Conservation (phyloP, 2,113 vertebrate genomes). For the Petrocephalus microphthalmus region DNA sequence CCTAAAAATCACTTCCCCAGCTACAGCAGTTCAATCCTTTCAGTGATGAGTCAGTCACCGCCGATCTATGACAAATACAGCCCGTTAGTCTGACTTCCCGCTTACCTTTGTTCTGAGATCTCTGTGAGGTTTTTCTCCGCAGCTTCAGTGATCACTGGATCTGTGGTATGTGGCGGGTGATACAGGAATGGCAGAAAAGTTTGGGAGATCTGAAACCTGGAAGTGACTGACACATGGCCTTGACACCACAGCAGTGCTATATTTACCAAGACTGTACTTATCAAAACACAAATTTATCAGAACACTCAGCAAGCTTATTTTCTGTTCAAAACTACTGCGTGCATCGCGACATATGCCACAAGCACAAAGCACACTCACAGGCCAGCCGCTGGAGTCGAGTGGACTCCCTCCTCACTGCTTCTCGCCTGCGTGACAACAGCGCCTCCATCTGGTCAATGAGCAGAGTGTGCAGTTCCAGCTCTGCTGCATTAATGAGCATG, state of each 20-base stretch:
- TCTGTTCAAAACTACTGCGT: not conserved
- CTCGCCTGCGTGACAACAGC: conserved; percentile 64
- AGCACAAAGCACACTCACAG: conserved; percentile 52
- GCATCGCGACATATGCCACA: not conserved
- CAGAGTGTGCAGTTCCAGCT: conserved; percentile 67
- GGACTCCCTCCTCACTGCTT: conserved; percentile 66
- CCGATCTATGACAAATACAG: not conserved
- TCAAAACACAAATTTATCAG: not conserved
- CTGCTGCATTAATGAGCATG: conserved; percentile 67
- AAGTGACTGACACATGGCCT: not conserved
- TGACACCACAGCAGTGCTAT: not conserved
- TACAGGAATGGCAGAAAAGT: not conserved
- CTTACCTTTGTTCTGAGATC: conserved; percentile 41
- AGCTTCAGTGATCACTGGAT: conserved; percentile 32
- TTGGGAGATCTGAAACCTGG: not conserved
- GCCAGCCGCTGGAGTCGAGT: conserved; percentile 63
- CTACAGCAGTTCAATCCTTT: not conserved
- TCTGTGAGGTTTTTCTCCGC: conserved; percentile 20
- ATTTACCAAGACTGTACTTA: not conserved
- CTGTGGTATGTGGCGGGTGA: conserved; percentile 36
- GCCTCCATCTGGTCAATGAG: conserved; percentile 62
- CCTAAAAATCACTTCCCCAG: not conserved
- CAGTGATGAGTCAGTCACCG: not conserved
- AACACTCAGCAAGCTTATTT: not conserved
- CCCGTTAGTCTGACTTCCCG: not conserved